Evolutionary conservation across 2,113 vertebrate genomes (phyloP).

Genomic region (Haplotaxodon microlepis): DNA sequence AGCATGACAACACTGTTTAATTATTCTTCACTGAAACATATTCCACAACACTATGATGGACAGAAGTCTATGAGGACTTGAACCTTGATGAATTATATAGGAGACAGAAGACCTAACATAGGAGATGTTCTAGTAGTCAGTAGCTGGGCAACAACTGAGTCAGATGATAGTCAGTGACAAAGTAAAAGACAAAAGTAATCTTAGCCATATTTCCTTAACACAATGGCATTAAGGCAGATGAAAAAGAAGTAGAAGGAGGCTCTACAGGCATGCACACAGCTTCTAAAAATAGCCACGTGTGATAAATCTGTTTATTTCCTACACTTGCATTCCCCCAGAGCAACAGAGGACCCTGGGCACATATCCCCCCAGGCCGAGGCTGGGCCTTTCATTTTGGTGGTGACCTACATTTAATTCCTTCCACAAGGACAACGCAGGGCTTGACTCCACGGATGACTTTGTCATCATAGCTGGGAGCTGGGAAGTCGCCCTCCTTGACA

Average conservation of each 20-base stretch:
- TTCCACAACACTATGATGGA: background rate
- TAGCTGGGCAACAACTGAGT: background rate
- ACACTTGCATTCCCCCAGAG: slow-evolving; percentile 23
- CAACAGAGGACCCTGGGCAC: slow-evolving; percentile 23
- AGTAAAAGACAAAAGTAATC: background rate
- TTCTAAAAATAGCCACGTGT: slow-evolving; percentile 64
- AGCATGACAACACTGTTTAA: background rate
- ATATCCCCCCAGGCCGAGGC: slow-evolving; percentile 23
- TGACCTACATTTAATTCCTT: slow-evolving; percentile 66
- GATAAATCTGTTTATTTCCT: slow-evolving; percentile 59
- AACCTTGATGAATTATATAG: background rate
- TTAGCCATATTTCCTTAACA: background rate
- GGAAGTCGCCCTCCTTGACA: background rate
- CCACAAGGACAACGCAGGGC: slow-evolving; percentile 21
- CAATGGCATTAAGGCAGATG: slow-evolving; percentile 19
- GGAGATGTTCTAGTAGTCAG: background rate
- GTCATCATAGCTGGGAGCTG: background rate
- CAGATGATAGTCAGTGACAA: background rate
- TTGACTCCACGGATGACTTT: slow-evolving; percentile 13
- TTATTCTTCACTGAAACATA: background rate
- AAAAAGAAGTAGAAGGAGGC: background rate
- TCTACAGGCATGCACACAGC: background rate
- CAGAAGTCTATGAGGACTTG: background rate
- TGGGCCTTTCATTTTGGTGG: slow-evolving; percentile 39
- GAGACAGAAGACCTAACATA: background rate